Base-by-base conservation (phyloP, 2,888 invertebrate species). In the Sphaeridia pumilis region DNA sequence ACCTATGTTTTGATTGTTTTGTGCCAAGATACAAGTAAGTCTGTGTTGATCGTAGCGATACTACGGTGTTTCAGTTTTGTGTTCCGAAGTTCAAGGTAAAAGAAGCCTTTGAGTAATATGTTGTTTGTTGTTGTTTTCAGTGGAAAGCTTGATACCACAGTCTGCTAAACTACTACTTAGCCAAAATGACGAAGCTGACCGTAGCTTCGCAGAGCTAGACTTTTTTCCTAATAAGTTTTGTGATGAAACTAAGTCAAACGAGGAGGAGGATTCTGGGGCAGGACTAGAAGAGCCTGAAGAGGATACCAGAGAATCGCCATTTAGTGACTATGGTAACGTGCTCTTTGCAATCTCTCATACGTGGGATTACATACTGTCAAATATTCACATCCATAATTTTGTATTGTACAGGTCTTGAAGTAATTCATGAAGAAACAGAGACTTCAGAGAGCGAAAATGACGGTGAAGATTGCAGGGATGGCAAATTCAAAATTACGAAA, bases 351-450 rank as follows among this genome's bases (percentile, higher is more conserved):
- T 31, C 34, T 31, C n/a, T n/a, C n/a, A 31, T 31, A 10, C n/a
- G 14, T 14, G 34, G 14, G 34, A 10, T 12, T 14, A 31, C 34
- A 12, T 12, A 12, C 14, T 43, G 43, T 5, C 22, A 46, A 20
- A 2, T 46, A 35, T 46, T 31, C 2, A 20, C n/a, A 22, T 46
- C 17, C 34, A 12, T 31, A 27, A 28, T 27, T 4, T 4, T 27
- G 4, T 14, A 21, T 46, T 21, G 14, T 34, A 46, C 43, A 65
- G 65, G 65, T 44, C 31, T 65, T 34, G 63, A 65, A 54, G 65
- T 64, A 5, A 65, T 65, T 45, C 65, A 64, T 27, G 65, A 65
- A 56, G 65, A 65, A 55, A 65, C 65, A 3, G 65, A 65, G 43
- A 65, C 63, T 44, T 65, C 65, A 1, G 65, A 65, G 41, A 65